A percentile compares a stretch with the other conserved stretches of the same genome.
These are phyloP conservation scores for Aleiodes alternator DNA, from an alignment of 2,888 invertebrate genomes.

Conservation along the genomic window DNA sequence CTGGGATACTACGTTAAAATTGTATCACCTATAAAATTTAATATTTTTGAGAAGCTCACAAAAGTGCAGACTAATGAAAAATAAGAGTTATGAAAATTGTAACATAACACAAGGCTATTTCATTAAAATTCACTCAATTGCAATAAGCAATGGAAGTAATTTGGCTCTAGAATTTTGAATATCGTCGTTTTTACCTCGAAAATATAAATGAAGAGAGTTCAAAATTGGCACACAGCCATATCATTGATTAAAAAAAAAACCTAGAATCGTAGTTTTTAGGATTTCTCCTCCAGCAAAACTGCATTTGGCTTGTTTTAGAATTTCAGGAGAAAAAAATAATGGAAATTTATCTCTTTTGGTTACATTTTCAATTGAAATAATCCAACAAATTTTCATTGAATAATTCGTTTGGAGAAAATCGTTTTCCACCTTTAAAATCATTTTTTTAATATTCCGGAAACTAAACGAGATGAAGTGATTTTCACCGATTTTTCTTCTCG, in stretches of 20 bases:
- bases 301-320: too few species aligned
- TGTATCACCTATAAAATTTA: neutral
- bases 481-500: too few species aligned
- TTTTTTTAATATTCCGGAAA: too few species aligned
- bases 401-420: too few species aligned
- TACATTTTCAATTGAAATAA: too few species aligned
- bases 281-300: constrained; percentile 42
- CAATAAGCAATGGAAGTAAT: constrained; percentile 24
- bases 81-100: constrained; percentile 10
- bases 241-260: constrained; percentile 52
- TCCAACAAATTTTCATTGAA: too few species aligned
- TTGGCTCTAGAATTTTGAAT: constrained; percentile 18
- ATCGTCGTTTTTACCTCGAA: neutral
- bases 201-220: neutral
- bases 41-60: neutral
- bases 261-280: constrained; percentile 39
- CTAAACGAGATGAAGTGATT: too few species aligned
- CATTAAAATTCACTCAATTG: constrained; percentile 22
- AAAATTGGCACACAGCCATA: constrained; percentile 30
- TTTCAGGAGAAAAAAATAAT: too few species aligned
- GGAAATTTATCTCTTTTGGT: too few species aligned
- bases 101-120: constrained; percentile 14
- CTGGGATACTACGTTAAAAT: neutral
- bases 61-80: constrained; percentile 3
- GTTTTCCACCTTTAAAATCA: too few species aligned